Base-by-base conservation (phyloP, 2,888 invertebrate species). In the Ormyrus labotus region DNA sequence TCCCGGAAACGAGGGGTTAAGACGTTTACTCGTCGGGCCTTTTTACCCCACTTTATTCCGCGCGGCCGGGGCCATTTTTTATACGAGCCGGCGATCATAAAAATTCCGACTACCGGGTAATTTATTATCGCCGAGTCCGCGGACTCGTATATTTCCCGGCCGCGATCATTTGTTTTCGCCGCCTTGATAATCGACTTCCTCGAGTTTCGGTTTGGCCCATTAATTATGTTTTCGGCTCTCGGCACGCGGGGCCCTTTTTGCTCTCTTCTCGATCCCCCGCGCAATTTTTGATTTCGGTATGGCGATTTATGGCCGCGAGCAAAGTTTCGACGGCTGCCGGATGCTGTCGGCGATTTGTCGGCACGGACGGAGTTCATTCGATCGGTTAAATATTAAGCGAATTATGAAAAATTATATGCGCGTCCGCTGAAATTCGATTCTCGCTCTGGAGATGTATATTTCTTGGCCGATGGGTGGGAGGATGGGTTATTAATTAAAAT, bases 121-220 rank as follows among this genome's bases (percentile, higher is more conserved):
- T 76, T 76, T 68, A 76, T 76, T 65, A 50, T 64, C 19, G 10
- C 34, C 61, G 47, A 47, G 19, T 19, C 19, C 19, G 19, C 11
- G n/a, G 47, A 45, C 47, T n/a, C 13, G 47, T 34, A 19, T 71
- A n/a, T 69, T 53, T 47, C 61, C 19, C 10, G 11, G 1, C 47
- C 3, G 8, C 48, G n/a, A 47, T 73, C 73, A 34, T 73, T 57
- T 64, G 73, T 73, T 64, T 73, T 51, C 64, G 57, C n/a, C 48
- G 65, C 57, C 64, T 65, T 64, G 73, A 73, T 73, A 55, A 73
- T 73, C 65, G 73, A 73, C 74, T 58, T 55, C 48, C 73, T 61
- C 67, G 67, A 67, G 67, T 51, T 67, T 51, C 13, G 67, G 19
- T 10, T 10, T 19, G 5, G 34, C 10, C 53, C 67, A 55, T 68